These are phyloP conservation scores for Numenius arquata DNA, from an alignment of 2,113 vertebrate species.

Conservation along the genomic window DNA sequence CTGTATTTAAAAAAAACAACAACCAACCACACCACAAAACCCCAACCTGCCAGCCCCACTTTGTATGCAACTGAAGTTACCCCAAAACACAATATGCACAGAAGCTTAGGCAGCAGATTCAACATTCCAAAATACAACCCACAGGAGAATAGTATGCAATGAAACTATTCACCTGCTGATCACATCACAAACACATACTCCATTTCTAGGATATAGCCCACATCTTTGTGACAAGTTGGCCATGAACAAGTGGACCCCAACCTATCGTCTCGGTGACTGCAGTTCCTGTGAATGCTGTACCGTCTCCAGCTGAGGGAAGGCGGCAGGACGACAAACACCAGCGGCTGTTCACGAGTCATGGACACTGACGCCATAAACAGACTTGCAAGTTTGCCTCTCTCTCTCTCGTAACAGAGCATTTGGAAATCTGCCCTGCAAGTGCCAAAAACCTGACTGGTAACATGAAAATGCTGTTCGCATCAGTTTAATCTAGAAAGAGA, in stretches of 20 bases:
- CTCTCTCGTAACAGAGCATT: neutral
- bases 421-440: constrained; percentile 17
- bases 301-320: constrained; percentile 32
- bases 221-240: neutral
- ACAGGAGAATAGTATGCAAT: neutral
- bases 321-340: constrained; percentile 10
- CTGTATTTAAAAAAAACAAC: neutral
- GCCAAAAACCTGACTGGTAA: neutral
- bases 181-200: neutral
- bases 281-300: neutral
- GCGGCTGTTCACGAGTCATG: constrained; percentile 6
- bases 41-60: neutral
- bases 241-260: neutral
- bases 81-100: neutral
- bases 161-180: neutral
- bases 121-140: neutral
- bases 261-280: neutral
- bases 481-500: constrained; percentile 13
- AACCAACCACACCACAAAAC: neutral
- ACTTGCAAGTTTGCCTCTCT: neutral
- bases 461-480: neutral
- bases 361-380: neutral
- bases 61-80: neutral
- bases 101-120: neutral
- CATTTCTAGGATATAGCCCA: neutral